Evolutionary conservation across 2,113 vertebrate genomes (phyloP), one percentile per base, ranked within the genome.

Genomic region (human (Homo sapiens)): DNA sequence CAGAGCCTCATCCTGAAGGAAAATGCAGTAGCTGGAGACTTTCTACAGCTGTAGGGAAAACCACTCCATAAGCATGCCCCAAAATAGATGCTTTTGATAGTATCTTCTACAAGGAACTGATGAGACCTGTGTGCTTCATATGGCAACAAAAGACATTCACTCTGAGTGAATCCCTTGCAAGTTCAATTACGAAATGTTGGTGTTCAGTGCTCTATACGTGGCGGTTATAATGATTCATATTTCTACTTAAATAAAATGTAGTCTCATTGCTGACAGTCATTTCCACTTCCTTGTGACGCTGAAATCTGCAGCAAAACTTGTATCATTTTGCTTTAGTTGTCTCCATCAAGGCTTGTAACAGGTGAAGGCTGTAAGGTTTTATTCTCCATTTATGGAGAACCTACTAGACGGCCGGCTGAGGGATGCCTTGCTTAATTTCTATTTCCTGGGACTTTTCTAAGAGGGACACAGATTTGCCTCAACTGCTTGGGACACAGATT

Each of bases 201-300:
- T 93, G 95, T 89, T 81, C 57, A 38, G 64, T 88, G 68, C 8
- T 64, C n/a, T 6, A 12, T 72, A 45, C 0, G 6, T 64, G 50
- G 32, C 87, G 13, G 12, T 73, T 35, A 82, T 38, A 16, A 23
- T 4, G 57, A 76, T n/a, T 89, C 30, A 79, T 88, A 90, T 88
- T 89, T 66, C 61, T 79, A 79, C 35, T 55, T 95, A 85, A 83
- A 40, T 87, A 61, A 94, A 96, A 91, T 9, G 43, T 48, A 52
- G 75, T 57, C 55, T 79, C 64, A 57, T 52, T 23, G 68, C 30
- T 8, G 3, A 48, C 20, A 43, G 61, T 68, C 57, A 81, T 17
- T 11, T 92, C 76, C 30, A 59, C 61, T 90, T 93, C 66, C 76
- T 50, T 13, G 57, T 20, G 35, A 94, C 38, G 17, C 57, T 76